Conservation (phyloP, 2,797 vertebrate species). For the Anabacerthia variegaticeps region DNA sequence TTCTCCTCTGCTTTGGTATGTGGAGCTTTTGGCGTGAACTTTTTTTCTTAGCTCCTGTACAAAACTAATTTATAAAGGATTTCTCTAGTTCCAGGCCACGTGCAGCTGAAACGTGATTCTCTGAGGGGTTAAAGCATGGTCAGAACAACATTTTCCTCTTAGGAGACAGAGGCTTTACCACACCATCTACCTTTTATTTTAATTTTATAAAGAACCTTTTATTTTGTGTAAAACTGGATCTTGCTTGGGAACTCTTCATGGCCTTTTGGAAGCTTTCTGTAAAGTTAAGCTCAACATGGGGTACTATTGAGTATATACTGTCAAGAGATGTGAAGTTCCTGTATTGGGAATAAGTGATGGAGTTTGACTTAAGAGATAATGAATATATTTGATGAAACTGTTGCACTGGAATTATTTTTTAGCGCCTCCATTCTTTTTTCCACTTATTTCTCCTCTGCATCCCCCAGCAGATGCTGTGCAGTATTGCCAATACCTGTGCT, state of each 20-base stretch:
- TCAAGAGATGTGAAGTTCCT: not conserved
- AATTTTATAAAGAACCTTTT: not conserved
- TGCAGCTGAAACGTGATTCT: not conserved
- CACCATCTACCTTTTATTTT: not conserved
- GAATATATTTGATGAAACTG: not conserved
- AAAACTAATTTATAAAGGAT: not conserved
- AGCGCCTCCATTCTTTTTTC: not conserved
- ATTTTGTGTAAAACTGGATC: not conserved
- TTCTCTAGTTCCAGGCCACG: not conserved
- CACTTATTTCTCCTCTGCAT: not conserved
- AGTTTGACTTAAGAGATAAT: not conserved
- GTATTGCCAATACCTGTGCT: rapidly evolving
- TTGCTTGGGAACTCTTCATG: not conserved
- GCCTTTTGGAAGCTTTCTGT: not conserved
- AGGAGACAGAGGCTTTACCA: not conserved
- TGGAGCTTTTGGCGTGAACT: not conserved
- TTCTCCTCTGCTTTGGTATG: not conserved
- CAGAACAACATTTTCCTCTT: rapidly evolving
- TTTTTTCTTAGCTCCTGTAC: not conserved
- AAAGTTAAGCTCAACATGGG: not conserved
- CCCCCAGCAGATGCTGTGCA: not conserved
- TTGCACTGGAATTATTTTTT: not conserved
- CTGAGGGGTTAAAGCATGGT: not conserved
- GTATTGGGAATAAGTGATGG: not conserved
- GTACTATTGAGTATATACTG: rapidly evolving